These are phyloP conservation scores for Danio kyathit DNA, from an alignment of 2,797 vertebrate genomes.

Conservation along the genomic window DNA sequence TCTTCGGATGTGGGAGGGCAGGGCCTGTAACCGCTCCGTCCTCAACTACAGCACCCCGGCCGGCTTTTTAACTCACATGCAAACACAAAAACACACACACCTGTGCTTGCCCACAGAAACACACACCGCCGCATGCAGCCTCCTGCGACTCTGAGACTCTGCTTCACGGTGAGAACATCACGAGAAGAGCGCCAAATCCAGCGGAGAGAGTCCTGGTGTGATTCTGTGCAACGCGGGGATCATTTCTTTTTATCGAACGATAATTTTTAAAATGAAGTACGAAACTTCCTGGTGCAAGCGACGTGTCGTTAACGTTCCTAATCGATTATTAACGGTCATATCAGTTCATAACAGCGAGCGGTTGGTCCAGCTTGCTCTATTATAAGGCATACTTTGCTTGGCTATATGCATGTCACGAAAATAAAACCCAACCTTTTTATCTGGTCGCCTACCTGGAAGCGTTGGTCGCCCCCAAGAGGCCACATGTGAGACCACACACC, in stretches of 20 bases:
- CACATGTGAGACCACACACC: constrained; percentile 44
- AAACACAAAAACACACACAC: constrained; percentile 64
- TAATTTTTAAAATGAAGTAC: constrained; percentile 48
- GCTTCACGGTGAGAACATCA: constrained; percentile 31
- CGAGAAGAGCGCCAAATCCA: constrained; percentile 26
- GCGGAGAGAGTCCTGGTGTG: constrained; percentile 44
- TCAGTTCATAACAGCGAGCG: constrained; percentile 68
- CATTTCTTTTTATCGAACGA: constrained; percentile 53
- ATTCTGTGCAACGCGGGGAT: constrained; percentile 39
- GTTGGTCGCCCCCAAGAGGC: constrained; percentile 23
- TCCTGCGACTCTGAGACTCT: constrained; percentile 32
- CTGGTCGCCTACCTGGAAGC: constrained; percentile 43
- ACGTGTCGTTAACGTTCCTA: constrained; percentile 49
- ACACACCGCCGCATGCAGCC: constrained; percentile 57
- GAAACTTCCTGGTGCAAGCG: constrained; percentile 41
- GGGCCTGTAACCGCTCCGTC: constrained; percentile 65
- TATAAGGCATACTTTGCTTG: constrained; percentile 72
- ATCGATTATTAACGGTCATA: constrained; percentile 64
- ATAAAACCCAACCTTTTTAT: constrained; percentile 72
- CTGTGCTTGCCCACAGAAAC: constrained; percentile 64
- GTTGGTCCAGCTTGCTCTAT: constrained; percentile 61
- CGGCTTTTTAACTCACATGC: constrained; percentile 58
- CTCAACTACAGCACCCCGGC: constrained; percentile 46
- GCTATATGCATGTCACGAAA: constrained; percentile 78
- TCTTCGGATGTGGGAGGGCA: constrained; percentile 79